A percentile compares a stretch with the other conserved stretches of the same genome.
Evolutionary conservation across 2,113 vertebrate species (phyloP).

Genomic region (Zeus faber): DNA sequence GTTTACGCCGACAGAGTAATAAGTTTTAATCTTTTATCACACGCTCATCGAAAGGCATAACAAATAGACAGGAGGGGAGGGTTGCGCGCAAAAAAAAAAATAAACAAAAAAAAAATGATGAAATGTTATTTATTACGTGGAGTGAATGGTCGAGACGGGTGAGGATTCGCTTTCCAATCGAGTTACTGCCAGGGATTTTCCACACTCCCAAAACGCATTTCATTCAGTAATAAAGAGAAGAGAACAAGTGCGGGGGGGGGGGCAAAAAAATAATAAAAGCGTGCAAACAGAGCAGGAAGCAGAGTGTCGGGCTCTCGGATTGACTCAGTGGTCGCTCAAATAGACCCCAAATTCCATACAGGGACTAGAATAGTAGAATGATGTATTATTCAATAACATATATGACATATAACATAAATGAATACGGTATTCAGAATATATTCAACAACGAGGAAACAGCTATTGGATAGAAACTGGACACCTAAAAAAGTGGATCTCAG

Average conservation of each 20-base stretch:
- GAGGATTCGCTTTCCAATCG: slow-evolving; percentile 71
- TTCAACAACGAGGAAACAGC: too few relatives aligned
- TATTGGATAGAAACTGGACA: too few relatives aligned
- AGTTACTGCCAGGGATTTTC: slow-evolving; percentile 59
- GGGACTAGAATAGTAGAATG: too few relatives aligned
- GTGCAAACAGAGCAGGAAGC: slow-evolving; percentile 44
- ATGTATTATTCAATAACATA: too few relatives aligned
- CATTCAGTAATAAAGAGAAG: slow-evolving; percentile 63
- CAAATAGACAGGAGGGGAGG: slow-evolving; percentile 60
- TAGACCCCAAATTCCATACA: too few relatives aligned
- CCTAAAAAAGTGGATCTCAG: too few relatives aligned
- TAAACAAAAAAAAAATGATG: slow-evolving; percentile 37
- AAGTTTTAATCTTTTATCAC: slow-evolving; percentile 78
- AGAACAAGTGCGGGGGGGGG: slow-evolving; percentile 25
- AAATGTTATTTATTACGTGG: slow-evolving; percentile 76
- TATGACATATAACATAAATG: too few relatives aligned
- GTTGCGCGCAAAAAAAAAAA: background rate
- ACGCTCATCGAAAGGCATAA: slow-evolving; percentile 71
- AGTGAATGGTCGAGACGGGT: slow-evolving; percentile 74
- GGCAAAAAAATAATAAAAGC: too few relatives aligned
- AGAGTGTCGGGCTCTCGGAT: slow-evolving; percentile 31
- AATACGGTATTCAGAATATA: too few relatives aligned
- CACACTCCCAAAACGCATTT: slow-evolving; percentile 64
- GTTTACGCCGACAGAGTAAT: slow-evolving; percentile 75
- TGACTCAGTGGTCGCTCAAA: background rate